phyloP scores from a whole-genome alignment of 1,140 invertebrate species.

The Campodea augens region DNA sequence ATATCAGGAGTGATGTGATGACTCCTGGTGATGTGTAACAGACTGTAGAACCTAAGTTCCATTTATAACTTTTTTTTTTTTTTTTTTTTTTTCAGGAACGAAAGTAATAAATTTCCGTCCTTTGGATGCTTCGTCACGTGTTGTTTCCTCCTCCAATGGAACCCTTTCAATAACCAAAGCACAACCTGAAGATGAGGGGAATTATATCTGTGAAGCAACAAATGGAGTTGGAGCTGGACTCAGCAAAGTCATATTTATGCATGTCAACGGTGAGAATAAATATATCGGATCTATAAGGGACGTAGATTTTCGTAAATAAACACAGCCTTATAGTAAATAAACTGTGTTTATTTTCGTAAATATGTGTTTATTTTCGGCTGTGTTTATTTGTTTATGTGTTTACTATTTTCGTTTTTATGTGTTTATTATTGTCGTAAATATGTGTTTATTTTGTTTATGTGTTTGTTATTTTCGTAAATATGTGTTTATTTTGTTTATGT shows the following conservation, averaged over 20 bases:
- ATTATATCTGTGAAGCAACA: conserved; percentile 33
- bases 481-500: no score
- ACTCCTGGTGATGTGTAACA: no score
- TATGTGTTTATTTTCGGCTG: no score
- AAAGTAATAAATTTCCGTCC: conserved; percentile 11
- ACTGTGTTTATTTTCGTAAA: no score
- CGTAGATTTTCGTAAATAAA: no score
- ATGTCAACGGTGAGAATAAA: conserved; percentile 29
- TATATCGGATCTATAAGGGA: conserved; percentile 11
- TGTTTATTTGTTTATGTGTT: no score
- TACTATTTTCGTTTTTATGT: no score
- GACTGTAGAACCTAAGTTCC: background rate
- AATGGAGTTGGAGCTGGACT: conserved; percentile 33
- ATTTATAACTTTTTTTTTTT: background rate
- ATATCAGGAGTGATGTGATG: no score
- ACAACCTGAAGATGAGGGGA: conserved; percentile 31
- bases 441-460: no score
- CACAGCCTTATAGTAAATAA: no score
- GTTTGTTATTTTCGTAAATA: no score
- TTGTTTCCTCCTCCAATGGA: conserved; percentile 31
- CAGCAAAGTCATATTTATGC: conserved; percentile 32
- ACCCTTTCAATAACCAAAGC: conserved; percentile 47
- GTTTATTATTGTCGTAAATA: no score
- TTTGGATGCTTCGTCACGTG: conserved; percentile 6
- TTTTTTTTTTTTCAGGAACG: conserved; percentile 7